A percentile compares a stretch with the other conserved stretches of the same genome.
Evolutionary conservation across 37 sponge, comb jelly and placozoan genomes (phyloP).

Genomic region (Ephydatia muelleri): DNA sequence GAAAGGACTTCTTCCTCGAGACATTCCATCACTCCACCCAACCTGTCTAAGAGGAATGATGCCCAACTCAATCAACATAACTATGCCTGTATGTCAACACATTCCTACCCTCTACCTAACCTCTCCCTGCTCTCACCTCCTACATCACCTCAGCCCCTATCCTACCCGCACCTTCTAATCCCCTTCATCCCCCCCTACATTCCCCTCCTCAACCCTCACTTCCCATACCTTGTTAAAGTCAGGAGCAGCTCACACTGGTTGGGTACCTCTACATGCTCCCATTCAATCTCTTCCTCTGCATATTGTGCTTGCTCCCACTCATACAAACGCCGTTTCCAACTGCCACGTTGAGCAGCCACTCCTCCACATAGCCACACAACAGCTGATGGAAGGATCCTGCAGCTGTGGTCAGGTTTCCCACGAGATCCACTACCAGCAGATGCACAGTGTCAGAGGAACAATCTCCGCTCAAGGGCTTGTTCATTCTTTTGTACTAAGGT

Average conservation of each 20-base stretch:
- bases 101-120: too few species aligned
- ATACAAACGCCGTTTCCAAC: slow-evolving; percentile 22
- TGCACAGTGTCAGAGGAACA: not conserved
- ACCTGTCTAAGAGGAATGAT: not conserved
- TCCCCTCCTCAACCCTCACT: not conserved
- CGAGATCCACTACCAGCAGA: not conserved
- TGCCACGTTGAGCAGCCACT: slow-evolving; percentile 42
- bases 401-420: not conserved
- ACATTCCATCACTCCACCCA: not conserved
- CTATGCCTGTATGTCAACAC: too few species aligned
- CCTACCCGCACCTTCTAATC: too few species aligned
- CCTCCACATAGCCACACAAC: not conserved
- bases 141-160: too few species aligned
- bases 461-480: not conserved
- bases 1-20: not conserved
- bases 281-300: slow-evolving; percentile 31
- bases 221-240: slow-evolving; percentile 16
- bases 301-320: slow-evolving; percentile 58
- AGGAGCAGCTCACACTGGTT: slow-evolving; percentile 7
- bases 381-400: not conserved
- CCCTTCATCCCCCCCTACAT: too few species aligned
- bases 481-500: too few species aligned
- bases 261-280: slow-evolving; percentile 17
- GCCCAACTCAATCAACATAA: not conserved
- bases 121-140: too few species aligned